Evolutionary conservation across 2,888 invertebrate genomes (phyloP), one percentile per base, ranked within the genome.

Genomic region (Ichneumoninae sp.): DNA sequence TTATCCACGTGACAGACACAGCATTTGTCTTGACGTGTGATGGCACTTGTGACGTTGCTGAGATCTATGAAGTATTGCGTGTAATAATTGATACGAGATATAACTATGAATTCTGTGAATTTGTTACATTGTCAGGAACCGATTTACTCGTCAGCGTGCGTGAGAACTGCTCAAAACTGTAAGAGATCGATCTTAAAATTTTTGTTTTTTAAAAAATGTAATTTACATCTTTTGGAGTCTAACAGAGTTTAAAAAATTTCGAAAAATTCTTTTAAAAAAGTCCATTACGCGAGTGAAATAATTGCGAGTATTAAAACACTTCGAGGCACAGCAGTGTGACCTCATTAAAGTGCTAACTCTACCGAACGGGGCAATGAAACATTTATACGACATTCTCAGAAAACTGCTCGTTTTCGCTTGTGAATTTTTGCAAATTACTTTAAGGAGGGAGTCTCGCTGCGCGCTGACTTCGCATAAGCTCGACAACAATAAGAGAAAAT

Each of bases 1-100:
- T 66, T 66, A 76, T 66, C 66, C 76, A 66, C 76, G 76, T 66
- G 76, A 66, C 65, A 73, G 66, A 85, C 80, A 83, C 63, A 78
- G 65, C 70, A 69, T 80, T 77, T 79, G 76, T 81, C 73, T 81
- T 83, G 78, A 87, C 81, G 84, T 86, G 87, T 80, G 79, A 85
- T 84, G 76, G 86, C 87, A 87, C 87, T 81, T 84, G 87, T 87
- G 83, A 82, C 87, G 86, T 87, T 83, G 84, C 83, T 84, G 68
- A 82, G 65, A 78, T 69, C 69, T 71, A 78, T 33, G 66, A 82
- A 78, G 66, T 78, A 75, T 81, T 75, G 75, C 52, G 76, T 76
- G 75, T 75, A 63, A 57, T 70, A 68, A 76, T 76, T 36, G n/a
- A 74, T 63, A 76, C 33, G 30, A 71, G 30, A 65, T 71, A 57